Evolutionary conservation across 2,113 vertebrate species (phyloP).

Genomic region (Gracilinanus agilis): DNA sequence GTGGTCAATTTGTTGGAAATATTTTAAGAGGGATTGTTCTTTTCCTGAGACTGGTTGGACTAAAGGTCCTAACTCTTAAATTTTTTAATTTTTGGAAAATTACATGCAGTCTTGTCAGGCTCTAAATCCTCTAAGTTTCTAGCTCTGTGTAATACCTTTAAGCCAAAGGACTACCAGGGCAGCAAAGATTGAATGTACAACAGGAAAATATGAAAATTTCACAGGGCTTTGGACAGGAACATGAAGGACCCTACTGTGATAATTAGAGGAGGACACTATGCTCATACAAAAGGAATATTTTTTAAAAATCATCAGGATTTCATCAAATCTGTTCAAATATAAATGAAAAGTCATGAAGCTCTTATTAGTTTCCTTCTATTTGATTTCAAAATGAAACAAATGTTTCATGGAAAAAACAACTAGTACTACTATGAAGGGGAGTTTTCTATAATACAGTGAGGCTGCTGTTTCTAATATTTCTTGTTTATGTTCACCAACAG

Average conservation of each 20-base stretch:
- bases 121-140: neutral
- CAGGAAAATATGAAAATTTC: neutral
- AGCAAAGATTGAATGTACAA: neutral
- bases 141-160: neutral
- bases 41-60: neutral
- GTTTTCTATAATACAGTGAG: conserved; percentile 29
- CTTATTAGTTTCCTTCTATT: neutral
- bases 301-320: conserved; percentile 23
- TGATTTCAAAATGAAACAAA: conserved; percentile 35
- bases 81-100: neutral
- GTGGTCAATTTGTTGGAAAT: neutral
- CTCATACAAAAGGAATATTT: neutral
- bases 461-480: conserved; percentile 30
- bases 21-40: neutral
- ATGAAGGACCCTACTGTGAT: conserved; percentile 18
- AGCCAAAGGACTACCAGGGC: neutral
- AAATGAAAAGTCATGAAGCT: conserved; percentile 14
- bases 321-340: conserved; percentile 1
- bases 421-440: neutral
- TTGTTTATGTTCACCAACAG: conserved; percentile 26
- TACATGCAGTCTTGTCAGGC: neutral
- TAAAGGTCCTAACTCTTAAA: neutral
- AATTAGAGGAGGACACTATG: conserved; percentile 25
- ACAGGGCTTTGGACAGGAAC: neutral
- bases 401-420: conserved; percentile 49